Percentiles rank a stretch among this genome's conserved stretches.
These are phyloP conservation scores for Mythimna pallens DNA, from an alignment of 2,888 invertebrate species.

Conservation along the genomic window DNA sequence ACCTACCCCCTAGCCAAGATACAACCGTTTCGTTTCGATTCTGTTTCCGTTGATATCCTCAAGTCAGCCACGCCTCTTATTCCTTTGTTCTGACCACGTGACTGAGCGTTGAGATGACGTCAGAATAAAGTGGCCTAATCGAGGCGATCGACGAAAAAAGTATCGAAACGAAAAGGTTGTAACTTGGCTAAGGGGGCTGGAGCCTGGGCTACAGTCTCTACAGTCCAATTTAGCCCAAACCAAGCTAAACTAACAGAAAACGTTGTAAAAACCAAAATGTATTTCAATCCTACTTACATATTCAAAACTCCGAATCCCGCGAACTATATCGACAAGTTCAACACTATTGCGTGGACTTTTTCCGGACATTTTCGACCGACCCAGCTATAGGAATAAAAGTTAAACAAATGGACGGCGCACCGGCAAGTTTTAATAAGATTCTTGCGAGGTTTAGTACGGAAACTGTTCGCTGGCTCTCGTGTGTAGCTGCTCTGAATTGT, in stretches of 20 bases:
- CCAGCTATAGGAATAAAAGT: constrained; percentile 71
- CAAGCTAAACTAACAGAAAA: background rate
- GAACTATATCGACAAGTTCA: constrained; percentile 57
- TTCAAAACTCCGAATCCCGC: constrained; percentile 41
- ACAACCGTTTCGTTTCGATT: too few species aligned
- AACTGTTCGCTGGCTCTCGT: constrained; percentile 68
- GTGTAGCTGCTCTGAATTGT: constrained; percentile 63
- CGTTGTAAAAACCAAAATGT: constrained; percentile 2
- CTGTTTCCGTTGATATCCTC: too few species aligned
- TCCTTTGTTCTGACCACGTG: too few species aligned
- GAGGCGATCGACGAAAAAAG: too few species aligned
- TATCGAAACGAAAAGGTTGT: too few species aligned
- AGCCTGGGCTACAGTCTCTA: too few species aligned
- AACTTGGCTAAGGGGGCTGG: too few species aligned
- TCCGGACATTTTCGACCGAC: constrained; percentile 61
- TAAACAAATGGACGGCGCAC: constrained; percentile 71
- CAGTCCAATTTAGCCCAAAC: background rate
- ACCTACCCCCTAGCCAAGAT: too few species aligned
- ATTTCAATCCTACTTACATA: constrained; percentile 23
- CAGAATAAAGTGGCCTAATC: too few species aligned
- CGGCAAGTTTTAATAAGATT: constrained; percentile 77
- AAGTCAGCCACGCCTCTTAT: too few species aligned
- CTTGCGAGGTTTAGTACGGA: constrained; percentile 67
- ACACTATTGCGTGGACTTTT: constrained; percentile 59
- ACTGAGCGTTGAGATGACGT: too few species aligned